Percentiles rank a stretch among this genome's conserved stretches.
Evolutionary conservation across 2,113 vertebrate species (phyloP).

Genomic region (Sardina pilchardus): DNA sequence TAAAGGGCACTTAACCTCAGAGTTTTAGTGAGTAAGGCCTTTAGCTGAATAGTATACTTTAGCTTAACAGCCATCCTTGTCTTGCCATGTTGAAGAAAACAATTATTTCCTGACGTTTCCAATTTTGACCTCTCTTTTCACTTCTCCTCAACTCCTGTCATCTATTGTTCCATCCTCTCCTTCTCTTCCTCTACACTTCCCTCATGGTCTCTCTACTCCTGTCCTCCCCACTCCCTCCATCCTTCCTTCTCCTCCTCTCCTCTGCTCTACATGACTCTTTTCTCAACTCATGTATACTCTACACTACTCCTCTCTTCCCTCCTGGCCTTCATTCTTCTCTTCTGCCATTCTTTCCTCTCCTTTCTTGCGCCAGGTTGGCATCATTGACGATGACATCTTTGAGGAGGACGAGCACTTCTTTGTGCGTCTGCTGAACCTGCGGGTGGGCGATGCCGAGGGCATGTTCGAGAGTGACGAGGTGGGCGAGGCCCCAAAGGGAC

Average conservation of each 20-base stretch:
- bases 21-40: too few relatives aligned
- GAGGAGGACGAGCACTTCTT: conserved; percentile 99
- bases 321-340: not conserved
- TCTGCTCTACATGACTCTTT: too few relatives aligned
- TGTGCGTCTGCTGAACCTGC: conserved; percentile 89
- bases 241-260: not conserved
- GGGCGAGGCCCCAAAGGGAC: conserved; percentile 77
- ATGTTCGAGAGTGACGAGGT: conserved; percentile 89
- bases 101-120: not conserved
- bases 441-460: conserved; percentile 87
- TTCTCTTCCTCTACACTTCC: not conserved
- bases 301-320: not conserved
- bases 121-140: too few relatives aligned
- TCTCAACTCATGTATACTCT: too few relatives aligned
- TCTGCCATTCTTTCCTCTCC: not conserved
- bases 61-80: too few relatives aligned
- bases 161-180: not conserved
- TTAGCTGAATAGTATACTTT: too few relatives aligned
- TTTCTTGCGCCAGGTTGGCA: conserved; percentile 75
- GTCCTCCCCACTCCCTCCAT: too few relatives aligned
- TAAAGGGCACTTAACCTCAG: too few relatives aligned
- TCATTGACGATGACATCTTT: conserved; percentile 97
- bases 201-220: not conserved
- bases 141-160: not conserved
- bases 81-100: not conserved